phyloP scores from a whole-genome alignment of 2,113 vertebrate species.

The Atrichornis clamosus region DNA sequence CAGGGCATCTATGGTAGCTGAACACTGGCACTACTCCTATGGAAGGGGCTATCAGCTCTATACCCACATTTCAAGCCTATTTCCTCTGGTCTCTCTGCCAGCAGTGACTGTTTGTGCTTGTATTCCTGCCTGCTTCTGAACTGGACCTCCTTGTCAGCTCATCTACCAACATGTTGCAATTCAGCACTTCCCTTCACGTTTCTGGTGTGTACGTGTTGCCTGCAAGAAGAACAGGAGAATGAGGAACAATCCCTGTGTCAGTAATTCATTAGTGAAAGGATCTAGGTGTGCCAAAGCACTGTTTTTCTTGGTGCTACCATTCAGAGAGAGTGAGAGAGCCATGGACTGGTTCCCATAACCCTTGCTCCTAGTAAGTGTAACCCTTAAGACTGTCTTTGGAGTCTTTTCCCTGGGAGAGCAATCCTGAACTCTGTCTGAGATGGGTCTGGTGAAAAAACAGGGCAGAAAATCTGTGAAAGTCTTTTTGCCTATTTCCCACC shows the following conservation, averaged over 20 bases:
- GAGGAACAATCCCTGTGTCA: neutral
- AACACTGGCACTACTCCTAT: neutral
- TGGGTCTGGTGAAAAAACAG: neutral
- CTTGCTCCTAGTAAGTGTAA: neutral
- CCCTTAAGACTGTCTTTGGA: neutral
- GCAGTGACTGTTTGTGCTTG: neutral
- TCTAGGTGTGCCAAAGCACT: neutral
- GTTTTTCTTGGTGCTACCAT: neutral
- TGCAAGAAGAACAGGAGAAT: neutral
- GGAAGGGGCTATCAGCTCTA: neutral
- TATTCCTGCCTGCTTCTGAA: neutral
- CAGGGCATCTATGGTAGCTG: neutral
- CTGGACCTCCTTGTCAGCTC: neutral
- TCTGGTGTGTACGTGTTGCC: too few species aligned
- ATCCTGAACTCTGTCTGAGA: neutral
- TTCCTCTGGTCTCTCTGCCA: neutral
- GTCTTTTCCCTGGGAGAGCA: neutral
- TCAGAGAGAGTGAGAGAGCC: neutral
- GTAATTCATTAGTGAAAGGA: neutral
- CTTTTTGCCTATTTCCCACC: neutral
- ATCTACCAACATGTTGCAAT: fast-evolving
- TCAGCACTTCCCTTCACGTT: neutral
- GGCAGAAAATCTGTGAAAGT: neutral
- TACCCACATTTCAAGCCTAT: neutral
- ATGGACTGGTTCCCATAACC: neutral